These are phyloP conservation scores for Thereva nobilitata DNA, from an alignment of 2,888 invertebrate species.

Conservation along the genomic window DNA sequence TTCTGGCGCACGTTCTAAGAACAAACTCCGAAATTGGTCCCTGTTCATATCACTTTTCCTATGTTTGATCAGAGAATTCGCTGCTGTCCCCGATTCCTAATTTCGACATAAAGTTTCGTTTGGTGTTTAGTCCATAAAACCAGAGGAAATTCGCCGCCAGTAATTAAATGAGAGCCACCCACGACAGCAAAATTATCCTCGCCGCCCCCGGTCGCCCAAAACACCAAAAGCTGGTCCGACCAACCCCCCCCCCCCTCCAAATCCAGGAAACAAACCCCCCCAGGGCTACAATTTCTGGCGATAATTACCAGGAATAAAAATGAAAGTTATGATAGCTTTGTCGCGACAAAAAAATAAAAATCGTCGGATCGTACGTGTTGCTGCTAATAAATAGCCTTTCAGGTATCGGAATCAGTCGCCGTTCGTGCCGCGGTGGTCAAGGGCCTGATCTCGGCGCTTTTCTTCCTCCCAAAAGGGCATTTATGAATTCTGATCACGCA, in stretches of 20 bases:
- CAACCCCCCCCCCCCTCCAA: too few species aligned
- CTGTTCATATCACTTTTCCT: conserved; percentile 23
- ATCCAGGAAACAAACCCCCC: neutral
- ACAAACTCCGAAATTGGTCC: conserved; percentile 28
- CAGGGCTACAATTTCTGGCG: conserved; percentile 13
- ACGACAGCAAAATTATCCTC: conserved; percentile 16
- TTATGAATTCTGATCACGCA: conserved; percentile 32
- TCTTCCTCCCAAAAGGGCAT: neutral
- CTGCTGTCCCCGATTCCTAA: conserved; percentile 29
- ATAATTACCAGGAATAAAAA: conserved; percentile 33
- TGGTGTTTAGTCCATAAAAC: conserved; percentile 26
- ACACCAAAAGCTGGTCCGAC: too few species aligned
- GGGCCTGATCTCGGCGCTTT: conserved; percentile 22
- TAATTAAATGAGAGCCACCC: conserved; percentile 32
- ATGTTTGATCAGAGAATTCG: conserved; percentile 29
- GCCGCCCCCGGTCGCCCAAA: too few species aligned
- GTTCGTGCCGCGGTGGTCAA: conserved; percentile 6
- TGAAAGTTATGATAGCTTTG: conserved; percentile 32
- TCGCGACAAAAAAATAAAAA: conserved; percentile 28
- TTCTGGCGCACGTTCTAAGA: conserved; percentile 25
- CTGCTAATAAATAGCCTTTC: conserved; percentile 28
- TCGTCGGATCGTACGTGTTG: conserved; percentile 31
- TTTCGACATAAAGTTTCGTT: conserved; percentile 28
- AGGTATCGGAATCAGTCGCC: conserved; percentile 18
- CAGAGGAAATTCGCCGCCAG: conserved; percentile 29